phyloP scores from a whole-genome alignment of 1,140 invertebrate species.

The Bombus superbus region DNA sequence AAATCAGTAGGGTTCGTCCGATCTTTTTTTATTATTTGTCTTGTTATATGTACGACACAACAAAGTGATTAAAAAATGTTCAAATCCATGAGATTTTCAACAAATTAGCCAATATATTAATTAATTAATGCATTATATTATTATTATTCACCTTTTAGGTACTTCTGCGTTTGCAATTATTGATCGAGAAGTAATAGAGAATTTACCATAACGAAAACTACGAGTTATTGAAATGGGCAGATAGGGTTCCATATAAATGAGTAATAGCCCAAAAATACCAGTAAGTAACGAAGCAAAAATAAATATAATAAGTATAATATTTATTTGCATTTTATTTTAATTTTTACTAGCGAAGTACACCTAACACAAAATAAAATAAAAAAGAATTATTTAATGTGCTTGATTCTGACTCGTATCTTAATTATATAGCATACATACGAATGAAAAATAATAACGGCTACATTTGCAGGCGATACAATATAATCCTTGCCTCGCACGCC shows the following conservation, averaged over 20 bases:
- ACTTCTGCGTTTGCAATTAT: slow-evolving; percentile 85
- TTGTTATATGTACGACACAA: no score
- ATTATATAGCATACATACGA: no score
- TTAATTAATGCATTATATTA: slow-evolving; percentile 8
- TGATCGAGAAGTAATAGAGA: slow-evolving; percentile 82
- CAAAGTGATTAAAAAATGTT: no score
- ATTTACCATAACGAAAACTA: slow-evolving; percentile 88
- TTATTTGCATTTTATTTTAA: slow-evolving; percentile 73
- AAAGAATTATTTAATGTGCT: no score
- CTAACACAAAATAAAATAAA: no score
- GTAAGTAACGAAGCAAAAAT: slow-evolving; percentile 81
- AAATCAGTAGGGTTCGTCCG: no score
- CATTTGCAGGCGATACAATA: no score
- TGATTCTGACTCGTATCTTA: no score
- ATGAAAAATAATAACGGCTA: no score
- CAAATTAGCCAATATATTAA: background rate
- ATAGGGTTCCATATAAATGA: slow-evolving; percentile 85
- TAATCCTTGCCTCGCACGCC: no score
- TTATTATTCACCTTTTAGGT: slow-evolving; percentile 84
- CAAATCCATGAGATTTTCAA: no score
- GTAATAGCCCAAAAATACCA: slow-evolving; percentile 83
- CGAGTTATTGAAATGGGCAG: slow-evolving; percentile 85
- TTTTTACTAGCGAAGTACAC: background rate
- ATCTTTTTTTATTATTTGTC: no score
- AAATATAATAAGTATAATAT: slow-evolving; percentile 84